These are phyloP conservation scores for Tinea semifulvella DNA, from an alignment of 2,888 invertebrate genomes.

Conservation along the genomic window DNA sequence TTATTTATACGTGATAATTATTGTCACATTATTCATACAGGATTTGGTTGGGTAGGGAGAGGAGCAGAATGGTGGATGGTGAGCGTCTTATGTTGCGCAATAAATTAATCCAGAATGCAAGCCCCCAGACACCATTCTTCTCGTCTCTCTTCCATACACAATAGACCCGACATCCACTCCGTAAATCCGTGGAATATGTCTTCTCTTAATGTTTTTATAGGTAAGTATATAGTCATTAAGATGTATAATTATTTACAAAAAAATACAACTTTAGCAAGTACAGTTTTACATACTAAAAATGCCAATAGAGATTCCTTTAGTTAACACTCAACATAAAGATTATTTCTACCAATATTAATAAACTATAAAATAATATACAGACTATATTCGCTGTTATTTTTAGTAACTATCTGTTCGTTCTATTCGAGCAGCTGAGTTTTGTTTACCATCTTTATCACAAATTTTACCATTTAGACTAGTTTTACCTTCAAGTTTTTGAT, in stretches of 20 bases:
- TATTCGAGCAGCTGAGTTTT: neutral
- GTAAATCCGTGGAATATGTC: too few species aligned
- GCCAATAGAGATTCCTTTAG: neutral
- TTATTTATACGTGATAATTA: slow-evolving; percentile 46
- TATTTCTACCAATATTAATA: neutral
- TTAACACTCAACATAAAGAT: too few species aligned
- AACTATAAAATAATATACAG: neutral
- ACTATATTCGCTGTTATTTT: neutral
- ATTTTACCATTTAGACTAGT: slow-evolving; percentile 38
- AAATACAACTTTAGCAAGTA: slow-evolving; percentile 6
- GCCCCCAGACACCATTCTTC: too few species aligned
- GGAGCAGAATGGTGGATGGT: too few species aligned
- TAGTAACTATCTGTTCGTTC: slow-evolving; percentile 1
- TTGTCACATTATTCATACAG: slow-evolving; percentile 60
- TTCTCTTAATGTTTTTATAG: too few species aligned
- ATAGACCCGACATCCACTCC: too few species aligned
- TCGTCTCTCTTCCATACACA: too few species aligned
- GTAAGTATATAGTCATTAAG: neutral
- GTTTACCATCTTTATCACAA: slow-evolving; percentile 40
- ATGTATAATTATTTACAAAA: neutral
- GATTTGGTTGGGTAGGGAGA: too few species aligned
- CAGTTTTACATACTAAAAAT: neutral
- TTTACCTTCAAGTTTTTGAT: slow-evolving; percentile 39
- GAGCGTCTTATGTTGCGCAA: too few species aligned
- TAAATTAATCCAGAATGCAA: too few species aligned